phyloP scores from a whole-genome alignment of 2,113 vertebrate genomes.

The Astur gentilis region DNA sequence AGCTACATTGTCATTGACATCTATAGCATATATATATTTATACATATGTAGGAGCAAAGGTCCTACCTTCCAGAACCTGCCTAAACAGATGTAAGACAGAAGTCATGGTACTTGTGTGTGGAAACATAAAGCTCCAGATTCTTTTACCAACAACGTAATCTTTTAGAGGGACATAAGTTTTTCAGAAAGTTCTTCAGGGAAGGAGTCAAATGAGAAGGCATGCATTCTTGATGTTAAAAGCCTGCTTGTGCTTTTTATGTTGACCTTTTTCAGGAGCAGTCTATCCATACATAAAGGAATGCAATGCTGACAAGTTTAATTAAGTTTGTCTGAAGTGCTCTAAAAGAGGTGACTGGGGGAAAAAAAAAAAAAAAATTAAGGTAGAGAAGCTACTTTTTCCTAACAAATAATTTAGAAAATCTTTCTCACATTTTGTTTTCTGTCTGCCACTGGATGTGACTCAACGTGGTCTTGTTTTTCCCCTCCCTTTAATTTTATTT shows the following conservation, averaged over 20 bases:
- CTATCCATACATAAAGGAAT: background rate
- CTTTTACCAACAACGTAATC: background rate
- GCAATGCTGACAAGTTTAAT: background rate
- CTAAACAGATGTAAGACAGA: background rate
- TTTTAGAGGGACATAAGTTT: background rate
- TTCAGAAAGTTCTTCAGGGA: background rate
- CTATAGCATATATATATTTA: background rate
- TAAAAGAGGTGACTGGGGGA: background rate
- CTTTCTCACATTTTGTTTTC: background rate
- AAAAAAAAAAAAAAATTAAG: background rate
- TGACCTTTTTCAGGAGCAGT: background rate
- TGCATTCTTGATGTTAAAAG: slow-evolving; percentile 3
- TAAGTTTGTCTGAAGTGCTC: background rate
- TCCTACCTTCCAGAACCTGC: background rate
- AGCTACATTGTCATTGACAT: background rate
- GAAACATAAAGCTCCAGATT: background rate
- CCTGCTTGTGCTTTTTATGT: background rate
- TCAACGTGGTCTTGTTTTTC: background rate
- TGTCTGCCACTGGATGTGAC: background rate
- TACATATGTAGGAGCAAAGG: background rate
- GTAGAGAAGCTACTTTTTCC: background rate
- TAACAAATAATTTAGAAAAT: background rate
- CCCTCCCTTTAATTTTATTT: background rate
- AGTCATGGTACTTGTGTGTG: background rate
- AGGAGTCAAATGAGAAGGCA: background rate